Conservation (phyloP, 1,140 invertebrate species). For the Camponotus vicinus region DNA sequence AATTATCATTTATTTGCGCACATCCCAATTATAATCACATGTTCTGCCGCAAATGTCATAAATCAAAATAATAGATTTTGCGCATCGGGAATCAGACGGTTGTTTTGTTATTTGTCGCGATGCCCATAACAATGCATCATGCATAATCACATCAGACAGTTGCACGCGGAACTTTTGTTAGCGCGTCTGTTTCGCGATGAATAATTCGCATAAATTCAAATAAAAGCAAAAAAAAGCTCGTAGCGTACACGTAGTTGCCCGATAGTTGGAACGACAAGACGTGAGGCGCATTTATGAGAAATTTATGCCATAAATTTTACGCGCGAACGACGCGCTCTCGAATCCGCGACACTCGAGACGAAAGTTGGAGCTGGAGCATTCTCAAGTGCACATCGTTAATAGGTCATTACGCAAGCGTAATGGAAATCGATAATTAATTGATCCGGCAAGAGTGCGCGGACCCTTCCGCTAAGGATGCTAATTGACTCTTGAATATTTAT, state of each 20-base stretch:
- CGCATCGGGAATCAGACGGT: neutral
- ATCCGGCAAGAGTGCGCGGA: conserved; percentile 64
- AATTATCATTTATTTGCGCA: conserved; percentile 27
- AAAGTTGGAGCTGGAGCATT: conserved; percentile 46
- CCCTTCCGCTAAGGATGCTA: conserved; percentile 64
- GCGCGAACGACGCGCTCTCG: conserved; percentile 27
- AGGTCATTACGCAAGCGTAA: conserved; percentile 75
- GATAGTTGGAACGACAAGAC: conserved; percentile 26
- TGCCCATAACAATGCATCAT: conserved; percentile 11
- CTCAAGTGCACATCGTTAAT: conserved; percentile 71
- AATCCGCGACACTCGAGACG: conserved; percentile 53
- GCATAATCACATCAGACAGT: conserved; percentile 23
- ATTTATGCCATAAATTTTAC: conserved; percentile 55
- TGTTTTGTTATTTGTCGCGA: conserved; percentile 38
- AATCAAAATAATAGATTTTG: conserved; percentile 35
- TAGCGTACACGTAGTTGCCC: neutral
- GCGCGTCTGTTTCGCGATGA: conserved; percentile 26
- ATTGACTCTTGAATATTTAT: conserved; percentile 81
- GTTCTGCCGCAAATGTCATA: conserved; percentile 2
- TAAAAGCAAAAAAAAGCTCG: conserved; percentile 10
- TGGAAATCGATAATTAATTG: conserved; percentile 81
- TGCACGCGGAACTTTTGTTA: conserved; percentile 27
- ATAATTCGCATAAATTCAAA: conserved; percentile 50
- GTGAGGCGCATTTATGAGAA: conserved; percentile 24
- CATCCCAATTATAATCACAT: neutral